These are phyloP conservation scores for Oenanthe oenanthe DNA, from an alignment of 2,113 vertebrate genomes.

Conservation along the genomic window DNA sequence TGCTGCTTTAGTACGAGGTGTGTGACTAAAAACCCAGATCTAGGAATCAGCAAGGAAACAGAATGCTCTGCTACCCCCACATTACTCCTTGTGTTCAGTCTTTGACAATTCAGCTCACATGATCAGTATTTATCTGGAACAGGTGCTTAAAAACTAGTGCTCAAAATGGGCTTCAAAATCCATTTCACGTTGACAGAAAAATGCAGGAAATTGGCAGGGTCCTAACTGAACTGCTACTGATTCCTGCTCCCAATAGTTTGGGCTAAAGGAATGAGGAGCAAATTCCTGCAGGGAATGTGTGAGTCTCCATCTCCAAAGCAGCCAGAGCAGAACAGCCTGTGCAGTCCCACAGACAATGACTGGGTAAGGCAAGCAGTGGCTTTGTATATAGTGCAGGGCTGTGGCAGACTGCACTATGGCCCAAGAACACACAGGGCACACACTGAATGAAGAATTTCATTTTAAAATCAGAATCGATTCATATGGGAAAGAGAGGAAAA, in stretches of 20 bases:
- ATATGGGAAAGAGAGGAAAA: not conserved
- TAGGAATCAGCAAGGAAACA: not conserved
- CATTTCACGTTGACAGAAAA: not conserved
- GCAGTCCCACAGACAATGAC: not conserved
- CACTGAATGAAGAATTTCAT: not conserved
- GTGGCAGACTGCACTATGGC: not conserved
- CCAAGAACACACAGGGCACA: not conserved
- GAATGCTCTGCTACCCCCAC: not conserved
- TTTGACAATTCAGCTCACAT: not conserved
- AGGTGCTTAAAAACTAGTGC: not conserved
- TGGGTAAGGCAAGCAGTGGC: not conserved
- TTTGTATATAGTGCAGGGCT: not conserved
- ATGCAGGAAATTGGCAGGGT: not conserved
- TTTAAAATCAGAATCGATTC: not conserved
- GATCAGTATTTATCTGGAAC: not conserved
- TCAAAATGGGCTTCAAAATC: not conserved
- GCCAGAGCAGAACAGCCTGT: not conserved
- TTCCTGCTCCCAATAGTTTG: not conserved
- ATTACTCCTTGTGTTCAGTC: not conserved
- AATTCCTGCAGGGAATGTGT: not conserved
- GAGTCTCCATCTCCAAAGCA: not conserved
- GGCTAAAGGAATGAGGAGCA: not conserved
- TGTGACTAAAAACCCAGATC: not conserved
- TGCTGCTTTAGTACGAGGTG: rapidly evolving
- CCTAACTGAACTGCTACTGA: not conserved